A percentile compares a stretch with the other conserved stretches of the same genome.
Conservation (phyloP, 1,140 invertebrate species). For the Trachymyrmex septentrionalis region DNA sequence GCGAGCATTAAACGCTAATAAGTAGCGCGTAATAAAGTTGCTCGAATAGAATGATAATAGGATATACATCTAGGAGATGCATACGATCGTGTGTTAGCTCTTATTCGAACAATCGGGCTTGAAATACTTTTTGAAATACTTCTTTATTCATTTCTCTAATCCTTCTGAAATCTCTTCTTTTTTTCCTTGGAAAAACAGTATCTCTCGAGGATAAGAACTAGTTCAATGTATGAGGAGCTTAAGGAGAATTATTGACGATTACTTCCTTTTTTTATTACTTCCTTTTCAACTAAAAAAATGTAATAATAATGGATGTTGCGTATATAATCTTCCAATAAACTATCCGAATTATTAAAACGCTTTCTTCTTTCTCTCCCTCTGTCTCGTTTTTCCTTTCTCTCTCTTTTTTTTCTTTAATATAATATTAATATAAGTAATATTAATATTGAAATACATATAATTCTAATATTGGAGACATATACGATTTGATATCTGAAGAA, state of each 20-base stretch:
- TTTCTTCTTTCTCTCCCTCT: neutral
- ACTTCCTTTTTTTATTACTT: neutral
- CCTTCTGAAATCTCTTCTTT: conserved; percentile 10
- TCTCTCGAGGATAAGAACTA: neutral
- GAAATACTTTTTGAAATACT: neutral
- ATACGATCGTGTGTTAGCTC: conserved; percentile 22
- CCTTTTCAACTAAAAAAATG: neutral
- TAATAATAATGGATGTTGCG: neutral
- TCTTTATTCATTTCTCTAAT: conserved; percentile 32
- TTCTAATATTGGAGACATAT: no score
- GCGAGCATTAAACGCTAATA: conserved; percentile 49
- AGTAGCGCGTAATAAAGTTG: conserved; percentile 50
- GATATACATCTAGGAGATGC: neutral
- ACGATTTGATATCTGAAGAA: no score
- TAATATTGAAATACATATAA: no score
- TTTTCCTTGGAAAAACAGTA: neutral
- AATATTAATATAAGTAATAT: neutral
- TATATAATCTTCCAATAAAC: neutral
- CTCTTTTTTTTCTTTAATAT: neutral
- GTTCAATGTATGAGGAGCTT: conserved; percentile 19
- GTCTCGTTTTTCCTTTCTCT: neutral
- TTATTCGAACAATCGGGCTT: neutral
- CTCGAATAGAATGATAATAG: conserved; percentile 32
- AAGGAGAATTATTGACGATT: conserved; percentile 34
- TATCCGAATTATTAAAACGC: neutral